Conservation (phyloP, 2,797 vertebrate genomes). For the Neomorphus geoffroyi region DNA sequence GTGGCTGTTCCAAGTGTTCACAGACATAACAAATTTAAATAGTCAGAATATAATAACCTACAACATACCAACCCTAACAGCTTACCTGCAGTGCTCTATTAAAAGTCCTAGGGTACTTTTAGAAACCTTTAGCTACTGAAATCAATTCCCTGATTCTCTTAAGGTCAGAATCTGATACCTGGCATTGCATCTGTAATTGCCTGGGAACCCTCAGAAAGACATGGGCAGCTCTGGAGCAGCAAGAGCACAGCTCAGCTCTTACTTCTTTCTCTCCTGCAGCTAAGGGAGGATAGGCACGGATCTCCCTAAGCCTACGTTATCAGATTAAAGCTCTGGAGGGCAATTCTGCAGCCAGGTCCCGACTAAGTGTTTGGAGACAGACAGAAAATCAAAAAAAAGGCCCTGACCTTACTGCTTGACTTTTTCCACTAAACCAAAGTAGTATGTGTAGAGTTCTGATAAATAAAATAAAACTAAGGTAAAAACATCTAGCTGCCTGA, state of each 20-base stretch:
- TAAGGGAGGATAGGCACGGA: background rate
- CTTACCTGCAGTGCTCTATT: background rate
- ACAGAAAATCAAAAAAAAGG: background rate
- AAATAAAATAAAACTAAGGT: background rate
- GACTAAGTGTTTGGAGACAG: background rate
- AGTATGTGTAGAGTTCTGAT: background rate
- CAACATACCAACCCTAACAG: background rate
- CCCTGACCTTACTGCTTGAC: background rate
- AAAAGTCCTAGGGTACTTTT: background rate
- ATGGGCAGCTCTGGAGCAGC: accelerated
- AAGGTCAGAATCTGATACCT: background rate
- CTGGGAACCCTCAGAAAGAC: background rate
- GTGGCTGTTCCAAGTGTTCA: background rate
- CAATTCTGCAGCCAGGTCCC: background rate
- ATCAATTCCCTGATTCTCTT: background rate
- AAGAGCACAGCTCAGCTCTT: accelerated
- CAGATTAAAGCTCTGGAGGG: background rate
- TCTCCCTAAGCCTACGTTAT: accelerated
- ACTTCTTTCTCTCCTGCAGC: background rate
- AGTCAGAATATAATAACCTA: background rate
- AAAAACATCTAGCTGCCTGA: background rate
- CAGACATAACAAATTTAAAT: background rate
- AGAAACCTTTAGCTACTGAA: background rate
- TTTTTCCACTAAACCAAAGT: background rate
- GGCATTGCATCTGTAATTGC: background rate